A percentile compares a stretch with the other conserved stretches of the same genome.
Evolutionary conservation across 2,113 vertebrate genomes (phyloP).

Genomic region (Anas platyrhynchos): DNA sequence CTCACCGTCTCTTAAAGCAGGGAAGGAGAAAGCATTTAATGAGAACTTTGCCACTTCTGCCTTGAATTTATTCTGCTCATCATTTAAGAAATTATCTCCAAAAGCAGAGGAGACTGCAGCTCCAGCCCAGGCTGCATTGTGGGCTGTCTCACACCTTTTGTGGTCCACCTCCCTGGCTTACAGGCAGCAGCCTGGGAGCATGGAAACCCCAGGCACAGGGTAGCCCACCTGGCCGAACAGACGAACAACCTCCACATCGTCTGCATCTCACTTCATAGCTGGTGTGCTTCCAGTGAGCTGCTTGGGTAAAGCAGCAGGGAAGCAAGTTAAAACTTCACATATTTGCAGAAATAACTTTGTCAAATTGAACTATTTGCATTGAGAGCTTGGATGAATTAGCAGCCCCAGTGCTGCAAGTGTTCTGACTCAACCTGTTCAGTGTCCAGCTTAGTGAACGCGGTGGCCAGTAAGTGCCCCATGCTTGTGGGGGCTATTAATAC

Average conservation of each 20-base stretch:
- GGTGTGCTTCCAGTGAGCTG: constrained; percentile 16
- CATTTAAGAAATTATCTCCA: neutral
- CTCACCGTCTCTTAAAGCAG: neutral
- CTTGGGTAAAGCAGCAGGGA: constrained; percentile 18
- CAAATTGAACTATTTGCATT: neutral
- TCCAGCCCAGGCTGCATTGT: neutral
- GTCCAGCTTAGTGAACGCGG: neutral
- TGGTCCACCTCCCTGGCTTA: neutral
- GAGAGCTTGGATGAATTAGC: neutral
- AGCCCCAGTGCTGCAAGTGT: neutral
- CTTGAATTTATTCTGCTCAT: constrained; percentile 27
- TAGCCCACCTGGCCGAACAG: constrained; percentile 23
- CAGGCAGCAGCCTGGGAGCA: neutral
- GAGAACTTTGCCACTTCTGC: neutral
- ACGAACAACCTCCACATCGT: neutral
- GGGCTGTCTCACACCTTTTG: neutral
- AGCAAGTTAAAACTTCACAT: neutral
- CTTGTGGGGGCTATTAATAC: neutral
- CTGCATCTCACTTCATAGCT: constrained; percentile 9
- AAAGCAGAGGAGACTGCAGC: neutral
- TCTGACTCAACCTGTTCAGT: neutral
- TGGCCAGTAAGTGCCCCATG: neutral
- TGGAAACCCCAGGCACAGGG: neutral
- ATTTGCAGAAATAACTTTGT: constrained; percentile 18
- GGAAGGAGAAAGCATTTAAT: neutral